Evolutionary conservation across 2,888 invertebrate species (phyloP).

Genomic region (Eupithecia subfuscata): DNA sequence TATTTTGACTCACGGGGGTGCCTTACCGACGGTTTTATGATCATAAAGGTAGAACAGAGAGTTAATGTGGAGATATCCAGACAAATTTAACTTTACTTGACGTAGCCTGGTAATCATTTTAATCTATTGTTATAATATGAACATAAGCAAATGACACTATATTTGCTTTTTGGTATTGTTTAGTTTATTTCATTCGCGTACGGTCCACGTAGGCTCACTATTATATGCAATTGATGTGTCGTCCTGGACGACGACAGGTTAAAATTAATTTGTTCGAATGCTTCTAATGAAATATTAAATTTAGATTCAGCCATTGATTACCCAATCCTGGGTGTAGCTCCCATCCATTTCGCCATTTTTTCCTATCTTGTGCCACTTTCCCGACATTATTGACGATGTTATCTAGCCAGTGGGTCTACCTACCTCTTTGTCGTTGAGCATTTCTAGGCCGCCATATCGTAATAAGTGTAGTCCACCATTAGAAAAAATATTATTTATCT

Average conservation of each 20-base stretch:
- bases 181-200: neutral
- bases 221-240: too few relatives aligned
- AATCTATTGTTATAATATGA: neutral
- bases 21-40: neutral
- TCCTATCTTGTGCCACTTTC: neutral
- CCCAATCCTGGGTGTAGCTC: neutral
- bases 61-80: neutral
- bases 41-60: neutral
- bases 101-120: neutral
- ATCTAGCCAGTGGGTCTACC: neutral
- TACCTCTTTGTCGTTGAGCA: neutral
- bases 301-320: neutral
- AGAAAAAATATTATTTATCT: neutral
- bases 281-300: neutral
- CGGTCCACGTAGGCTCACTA: too few relatives aligned
- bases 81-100: neutral
- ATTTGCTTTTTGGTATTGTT: neutral
- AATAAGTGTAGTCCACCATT: neutral
- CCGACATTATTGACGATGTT: neutral
- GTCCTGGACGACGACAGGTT: too few relatives aligned
- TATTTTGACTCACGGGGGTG: constrained; percentile 2
- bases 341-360: neutral
- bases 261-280: too few relatives aligned
- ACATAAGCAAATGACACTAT: neutral
- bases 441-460: neutral